Base-by-base conservation (phyloP, 1,140 invertebrate genomes). In the Eueides isabella region DNA sequence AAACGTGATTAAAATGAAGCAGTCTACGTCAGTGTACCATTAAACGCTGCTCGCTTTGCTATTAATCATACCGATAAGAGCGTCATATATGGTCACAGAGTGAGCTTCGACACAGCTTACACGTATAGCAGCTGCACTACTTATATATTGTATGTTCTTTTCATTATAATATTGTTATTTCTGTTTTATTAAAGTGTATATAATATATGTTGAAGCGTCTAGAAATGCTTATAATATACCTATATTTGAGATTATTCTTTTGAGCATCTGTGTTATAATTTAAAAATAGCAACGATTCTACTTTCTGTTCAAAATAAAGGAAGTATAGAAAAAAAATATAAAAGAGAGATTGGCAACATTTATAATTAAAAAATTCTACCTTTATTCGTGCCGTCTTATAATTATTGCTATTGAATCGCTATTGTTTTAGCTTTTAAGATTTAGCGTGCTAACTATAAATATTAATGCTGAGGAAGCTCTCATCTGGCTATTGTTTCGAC, bases 1-100 rank as follows among this genome's bases (percentile, higher is more conserved):
- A 70, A 70, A 70, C 61, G 48, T 33, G 55, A 63, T 70, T 41
- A 70, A 61, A 70, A 70, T 63, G 41, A 62, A 70, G 68, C 61
- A 70, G 68, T 33, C 68, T 70, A n/a, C 68, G 68, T 70, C 68
- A 70, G 61, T 63, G 61, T 33, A 62, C 55, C 68, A 70, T 70
- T 63, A 70, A 70, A 70, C 61, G 55, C 28, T 38, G n/a, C 33
- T 41, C 31, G 26, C 23, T 14, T 23, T 29, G 26, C 68, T 62
- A 70, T 70, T 61, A 70, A 70, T 70, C 68, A 70, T 62, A 35
- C 33, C n/a, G 68, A 70, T 70, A 70, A 70, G 55, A 33, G 31
- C 61, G 61, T 70, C 68, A 29, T 70, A 62, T 70, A 62, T 70
- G 68, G 68, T 70, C 68, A 70, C 19, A 29, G 67, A 31, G 61